phyloP scores from a whole-genome alignment of 2,797 vertebrate species.

The Oophaga sylvatica region DNA sequence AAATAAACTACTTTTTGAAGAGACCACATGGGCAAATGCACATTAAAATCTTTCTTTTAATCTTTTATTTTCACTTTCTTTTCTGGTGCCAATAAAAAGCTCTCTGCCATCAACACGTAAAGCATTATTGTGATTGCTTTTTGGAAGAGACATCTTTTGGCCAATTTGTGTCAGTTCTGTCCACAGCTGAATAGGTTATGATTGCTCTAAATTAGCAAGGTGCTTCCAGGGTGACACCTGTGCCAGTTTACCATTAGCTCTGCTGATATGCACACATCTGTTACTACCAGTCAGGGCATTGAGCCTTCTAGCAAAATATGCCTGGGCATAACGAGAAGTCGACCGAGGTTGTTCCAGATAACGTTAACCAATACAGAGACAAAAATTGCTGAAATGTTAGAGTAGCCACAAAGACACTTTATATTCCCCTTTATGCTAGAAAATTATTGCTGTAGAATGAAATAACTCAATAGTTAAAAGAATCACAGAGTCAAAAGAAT shows the following conservation, averaged over 20 bases:
- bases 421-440: neutral
- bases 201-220: conserved; percentile 40
- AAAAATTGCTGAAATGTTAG: neutral
- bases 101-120: conserved; percentile 41
- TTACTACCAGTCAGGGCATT: conserved; percentile 34
- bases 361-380: neutral
- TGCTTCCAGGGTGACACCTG: conserved; percentile 20
- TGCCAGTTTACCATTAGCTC: conserved; percentile 44
- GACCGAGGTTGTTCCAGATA: neutral
- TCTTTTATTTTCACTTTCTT: neutral
- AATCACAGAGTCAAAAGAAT: neutral
- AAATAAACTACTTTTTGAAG: neutral
- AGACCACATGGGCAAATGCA: neutral
- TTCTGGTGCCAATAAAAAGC: conserved; percentile 21
- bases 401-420: neutral
- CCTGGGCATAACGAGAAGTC: neutral
- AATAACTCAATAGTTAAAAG: neutral
- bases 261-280: conserved; percentile 28
- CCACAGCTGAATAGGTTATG: conserved; percentile 43
- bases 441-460: neutral
- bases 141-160: conserved; percentile 39
- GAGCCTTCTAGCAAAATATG: neutral
- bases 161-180: conserved; percentile 19
- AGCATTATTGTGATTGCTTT: conserved; percentile 56
- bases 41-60: conserved; percentile 11